A percentile compares a stretch with the other conserved stretches of the same genome.
These are phyloP conservation scores for Archips xylosteana DNA, from an alignment of 2,888 invertebrate genomes.

Conservation along the genomic window DNA sequence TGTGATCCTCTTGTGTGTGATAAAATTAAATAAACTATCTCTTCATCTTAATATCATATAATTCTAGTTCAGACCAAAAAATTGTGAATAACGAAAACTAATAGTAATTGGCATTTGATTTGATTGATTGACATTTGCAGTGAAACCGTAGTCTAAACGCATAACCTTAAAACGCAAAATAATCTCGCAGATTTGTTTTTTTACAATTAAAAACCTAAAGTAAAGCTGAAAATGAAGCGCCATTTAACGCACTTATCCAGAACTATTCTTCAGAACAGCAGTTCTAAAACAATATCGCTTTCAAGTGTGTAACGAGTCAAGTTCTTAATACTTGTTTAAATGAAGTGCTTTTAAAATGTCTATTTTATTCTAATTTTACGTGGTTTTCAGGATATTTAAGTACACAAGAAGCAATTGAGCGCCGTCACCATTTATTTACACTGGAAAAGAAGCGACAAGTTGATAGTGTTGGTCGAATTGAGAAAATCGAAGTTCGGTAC, in stretches of 20 bases:
- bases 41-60: too few relatives aligned
- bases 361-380: not conserved
- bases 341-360: not conserved
- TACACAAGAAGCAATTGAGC: conserved; percentile 81
- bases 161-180: conserved; percentile 59
- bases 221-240: conserved; percentile 63
- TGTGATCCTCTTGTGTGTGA: not conserved
- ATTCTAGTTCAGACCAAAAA: not conserved
- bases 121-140: not conserved
- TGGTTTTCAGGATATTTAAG: conserved; percentile 74
- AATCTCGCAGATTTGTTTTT: conserved; percentile 8
- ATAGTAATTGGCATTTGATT: not conserved
- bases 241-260: conserved; percentile 60
- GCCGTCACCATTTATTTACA: conserved; percentile 90
- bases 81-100: not conserved
- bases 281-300: conserved; percentile 49
- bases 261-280: conserved; percentile 56
- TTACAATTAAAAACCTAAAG: conserved; percentile 40
- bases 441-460: conserved; percentile 91
- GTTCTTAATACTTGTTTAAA: not conserved
- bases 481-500: conserved; percentile 95
- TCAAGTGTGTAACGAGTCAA: conserved; percentile 54
- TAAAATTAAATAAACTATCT: not conserved
- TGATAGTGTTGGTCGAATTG: conserved; percentile 91
- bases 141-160: conserved; percentile 9